Conservation (phyloP, 2,113 vertebrate genomes). For the Zosterops borbonicus region DNA sequence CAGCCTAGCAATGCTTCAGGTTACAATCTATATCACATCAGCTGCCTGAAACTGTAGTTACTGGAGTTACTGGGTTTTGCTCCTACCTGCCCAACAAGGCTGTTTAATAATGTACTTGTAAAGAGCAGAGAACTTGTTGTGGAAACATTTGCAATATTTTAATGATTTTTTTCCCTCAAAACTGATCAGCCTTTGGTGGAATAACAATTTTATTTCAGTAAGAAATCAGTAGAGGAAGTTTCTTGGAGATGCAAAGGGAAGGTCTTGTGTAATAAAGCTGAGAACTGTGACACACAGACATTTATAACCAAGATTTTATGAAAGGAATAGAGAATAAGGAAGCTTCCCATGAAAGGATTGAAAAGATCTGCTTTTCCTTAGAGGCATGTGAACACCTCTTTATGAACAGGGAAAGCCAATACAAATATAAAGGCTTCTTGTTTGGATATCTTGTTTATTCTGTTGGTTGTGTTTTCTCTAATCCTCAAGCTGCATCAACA, state of each 20-base stretch:
- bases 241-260: not conserved
- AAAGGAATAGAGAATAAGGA: not conserved
- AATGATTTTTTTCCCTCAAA: accelerated
- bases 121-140: not conserved
- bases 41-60: not conserved
- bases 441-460: not conserved
- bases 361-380: not conserved
- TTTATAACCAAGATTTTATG: not conserved
- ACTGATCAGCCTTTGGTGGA: not conserved
- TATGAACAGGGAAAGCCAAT: not conserved
- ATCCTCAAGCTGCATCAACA: not conserved
- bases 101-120: not conserved
- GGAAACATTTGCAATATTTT: not conserved
- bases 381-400: not conserved
- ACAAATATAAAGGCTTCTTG: not conserved
- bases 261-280: not conserved
- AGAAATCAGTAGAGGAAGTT: not conserved
- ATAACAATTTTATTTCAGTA: not conserved
- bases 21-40: not conserved
- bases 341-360: not conserved
- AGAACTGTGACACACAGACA: not conserved
- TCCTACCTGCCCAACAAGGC: not conserved
- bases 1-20: not conserved
- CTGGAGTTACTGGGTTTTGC: not conserved
- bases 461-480: not conserved